These are phyloP conservation scores for Coelopa pilipes DNA, from an alignment of 2,888 invertebrate genomes.

Conservation along the genomic window DNA sequence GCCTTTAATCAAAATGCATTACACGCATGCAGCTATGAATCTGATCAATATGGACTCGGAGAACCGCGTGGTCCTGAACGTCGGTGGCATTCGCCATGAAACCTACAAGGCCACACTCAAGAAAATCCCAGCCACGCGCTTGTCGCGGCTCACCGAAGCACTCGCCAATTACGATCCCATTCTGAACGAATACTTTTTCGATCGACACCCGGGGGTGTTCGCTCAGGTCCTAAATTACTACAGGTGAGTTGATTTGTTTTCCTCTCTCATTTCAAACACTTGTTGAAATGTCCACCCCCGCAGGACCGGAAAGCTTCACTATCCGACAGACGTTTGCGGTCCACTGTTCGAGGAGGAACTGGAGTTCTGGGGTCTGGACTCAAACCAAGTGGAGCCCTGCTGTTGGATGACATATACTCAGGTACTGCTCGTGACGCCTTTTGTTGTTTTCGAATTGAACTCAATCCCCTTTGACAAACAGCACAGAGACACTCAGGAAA, in stretches of 20 bases:
- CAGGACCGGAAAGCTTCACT: conserved; percentile 97
- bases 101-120: conserved; percentile 95
- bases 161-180: conserved; percentile 99
- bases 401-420: conserved; percentile 99
- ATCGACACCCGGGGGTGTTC: conserved; percentile 95
- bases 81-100: conserved; percentile 97
- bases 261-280: neutral
- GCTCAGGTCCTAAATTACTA: conserved; percentile 98
- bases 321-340: conserved; percentile 98
- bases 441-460: no score
- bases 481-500: conserved; percentile 99
- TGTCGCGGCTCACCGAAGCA: conserved; percentile 94
- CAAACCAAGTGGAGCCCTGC: conserved; percentile 99
- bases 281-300: neutral
- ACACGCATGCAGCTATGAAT: conserved; percentile 76
- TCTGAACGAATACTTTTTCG: conserved; percentile 99
- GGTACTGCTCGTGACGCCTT: conserved; percentile 69
- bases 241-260: conserved; percentile 69
- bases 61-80: conserved; percentile 98
- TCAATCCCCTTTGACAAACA: conserved; percentile 60
- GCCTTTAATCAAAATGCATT: conserved; percentile 41
- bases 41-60: conserved; percentile 96
- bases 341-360: conserved; percentile 99
- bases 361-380: conserved; percentile 99
- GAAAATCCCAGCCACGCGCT: conserved; percentile 95